Evolutionary conservation across 2,113 vertebrate species (phyloP).

Genomic region (Heterochromis multidens): DNA sequence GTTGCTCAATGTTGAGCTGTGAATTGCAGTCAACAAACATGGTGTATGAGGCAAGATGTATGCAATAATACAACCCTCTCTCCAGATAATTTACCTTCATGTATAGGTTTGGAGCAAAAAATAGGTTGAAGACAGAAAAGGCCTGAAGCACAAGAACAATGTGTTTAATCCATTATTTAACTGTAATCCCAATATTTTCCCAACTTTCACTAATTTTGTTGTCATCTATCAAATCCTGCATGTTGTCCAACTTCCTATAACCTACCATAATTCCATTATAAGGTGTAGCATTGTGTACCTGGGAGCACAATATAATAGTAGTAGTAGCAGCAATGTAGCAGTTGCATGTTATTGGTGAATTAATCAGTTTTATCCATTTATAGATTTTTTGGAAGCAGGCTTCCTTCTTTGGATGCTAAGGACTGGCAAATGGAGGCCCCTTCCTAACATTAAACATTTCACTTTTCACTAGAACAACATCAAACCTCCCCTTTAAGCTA

Average conservation of each 20-base stretch:
- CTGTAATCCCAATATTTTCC: background rate
- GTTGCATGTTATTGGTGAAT: background rate
- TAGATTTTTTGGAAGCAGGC: background rate
- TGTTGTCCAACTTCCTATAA: background rate
- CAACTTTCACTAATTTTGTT: background rate
- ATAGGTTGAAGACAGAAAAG: background rate
- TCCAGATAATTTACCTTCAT: background rate
- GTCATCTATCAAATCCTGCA: background rate
- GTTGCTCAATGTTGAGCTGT: background rate
- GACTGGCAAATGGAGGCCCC: background rate
- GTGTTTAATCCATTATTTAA: background rate
- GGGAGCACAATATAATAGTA: background rate
- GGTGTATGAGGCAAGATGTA: background rate
- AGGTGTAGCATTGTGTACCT: background rate
- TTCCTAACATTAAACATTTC: background rate
- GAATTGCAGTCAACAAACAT: background rate
- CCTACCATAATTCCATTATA: background rate
- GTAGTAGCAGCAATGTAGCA: background rate
- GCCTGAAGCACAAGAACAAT: too few species aligned
- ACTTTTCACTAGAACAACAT: background rate
- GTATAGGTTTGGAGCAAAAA: too few species aligned
- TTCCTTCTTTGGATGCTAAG: background rate
- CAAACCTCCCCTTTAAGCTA: background rate
- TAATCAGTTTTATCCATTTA: background rate
- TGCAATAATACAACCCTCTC: background rate